These are phyloP conservation scores for Odontocolon sp. DNA, from an alignment of 2,888 invertebrate genomes.

Conservation along the genomic window DNA sequence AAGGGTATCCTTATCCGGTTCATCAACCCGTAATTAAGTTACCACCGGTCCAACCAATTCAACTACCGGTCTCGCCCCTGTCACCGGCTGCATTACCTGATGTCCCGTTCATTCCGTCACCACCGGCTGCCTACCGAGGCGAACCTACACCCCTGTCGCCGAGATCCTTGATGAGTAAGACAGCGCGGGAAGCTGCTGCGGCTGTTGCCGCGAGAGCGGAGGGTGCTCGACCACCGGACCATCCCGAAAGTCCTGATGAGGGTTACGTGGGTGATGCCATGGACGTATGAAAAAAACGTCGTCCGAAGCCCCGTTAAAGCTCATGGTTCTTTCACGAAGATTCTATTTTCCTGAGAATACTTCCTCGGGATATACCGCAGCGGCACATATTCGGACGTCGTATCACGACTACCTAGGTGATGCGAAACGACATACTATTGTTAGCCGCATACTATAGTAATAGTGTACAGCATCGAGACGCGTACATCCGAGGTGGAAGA, in stretches of 20 bases:
- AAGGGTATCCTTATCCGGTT: constrained; percentile 87
- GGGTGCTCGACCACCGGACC: constrained; percentile 81
- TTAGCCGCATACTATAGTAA: not conserved
- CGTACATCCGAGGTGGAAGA: not conserved
- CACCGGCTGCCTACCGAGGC: constrained; percentile 87
- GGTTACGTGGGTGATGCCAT: constrained; percentile 90
- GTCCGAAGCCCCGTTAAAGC: constrained; percentile 36
- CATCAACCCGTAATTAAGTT: constrained; percentile 81
- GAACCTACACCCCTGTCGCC: constrained; percentile 80
- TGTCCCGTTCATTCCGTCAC: constrained; percentile 85
- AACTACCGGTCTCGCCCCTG: constrained; percentile 72
- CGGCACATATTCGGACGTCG: constrained; percentile 6
- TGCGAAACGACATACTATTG: not conserved
- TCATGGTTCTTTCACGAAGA: not conserved
- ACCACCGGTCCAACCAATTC: constrained; percentile 67
- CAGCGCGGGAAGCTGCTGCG: constrained; percentile 81
- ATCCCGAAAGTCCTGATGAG: constrained; percentile 92
- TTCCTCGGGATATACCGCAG: not conserved
- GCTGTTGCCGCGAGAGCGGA: constrained; percentile 84
- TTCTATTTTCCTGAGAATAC: not conserved
- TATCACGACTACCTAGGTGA: constrained; percentile 7
- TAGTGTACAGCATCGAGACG: not conserved
- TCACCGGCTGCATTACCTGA: constrained; percentile 67
- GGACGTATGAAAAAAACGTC: constrained; percentile 73
- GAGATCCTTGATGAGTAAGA: constrained; percentile 76